Evolutionary conservation across 2,113 vertebrate species (phyloP), one percentile per base, ranked within the genome.

Genomic region (Poeciliopsis turrubarensis): DNA sequence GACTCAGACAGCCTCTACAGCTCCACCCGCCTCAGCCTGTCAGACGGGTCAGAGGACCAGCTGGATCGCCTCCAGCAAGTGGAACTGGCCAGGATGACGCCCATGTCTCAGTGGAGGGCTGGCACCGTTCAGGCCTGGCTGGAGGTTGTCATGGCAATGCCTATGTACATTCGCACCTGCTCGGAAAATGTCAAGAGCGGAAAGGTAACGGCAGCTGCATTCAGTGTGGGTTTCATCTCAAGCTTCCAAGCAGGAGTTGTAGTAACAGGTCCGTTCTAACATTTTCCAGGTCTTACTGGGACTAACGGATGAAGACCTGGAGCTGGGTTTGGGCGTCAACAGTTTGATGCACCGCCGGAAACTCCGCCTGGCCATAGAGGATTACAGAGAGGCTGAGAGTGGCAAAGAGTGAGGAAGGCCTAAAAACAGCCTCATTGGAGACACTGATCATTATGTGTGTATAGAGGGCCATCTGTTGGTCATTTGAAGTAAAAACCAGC

Each of bases 131-230:
- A 96, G 93, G 95, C 96, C 78, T 97, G 96, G 96, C 95, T 97
- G 62, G 96, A 97, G 90, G 95, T 96, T 68, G 94, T 96, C 89
- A 96, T 97, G 96, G 95, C 96, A 41, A 96, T 97, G 96, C 96
- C 96, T 25, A 97, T 96, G 95, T 97, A 97, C 66, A 95, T 93
- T 64, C 95, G 95, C 51, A 91, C 94, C 79, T 97, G 96, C 34
- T 89, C 94, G 0, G 96, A 97, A 86, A 97, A 96, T 14, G 89
- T 96, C 68, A 97, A 96, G 86, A 97, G 96, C 19, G 96, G 96
- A 60, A 96, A 95, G 95, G 96, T 97, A 91, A 71, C 11, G 14
- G 13, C 47, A 17, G 11, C 25, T 39, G 31, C 19, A 41, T 22
- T 47, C 22, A 19, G 65, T 30, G 22, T 4, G 37, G 15, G 1